Conservation (phyloP, 2,113 vertebrate genomes). For the Hippocampus zosterae region DNA sequence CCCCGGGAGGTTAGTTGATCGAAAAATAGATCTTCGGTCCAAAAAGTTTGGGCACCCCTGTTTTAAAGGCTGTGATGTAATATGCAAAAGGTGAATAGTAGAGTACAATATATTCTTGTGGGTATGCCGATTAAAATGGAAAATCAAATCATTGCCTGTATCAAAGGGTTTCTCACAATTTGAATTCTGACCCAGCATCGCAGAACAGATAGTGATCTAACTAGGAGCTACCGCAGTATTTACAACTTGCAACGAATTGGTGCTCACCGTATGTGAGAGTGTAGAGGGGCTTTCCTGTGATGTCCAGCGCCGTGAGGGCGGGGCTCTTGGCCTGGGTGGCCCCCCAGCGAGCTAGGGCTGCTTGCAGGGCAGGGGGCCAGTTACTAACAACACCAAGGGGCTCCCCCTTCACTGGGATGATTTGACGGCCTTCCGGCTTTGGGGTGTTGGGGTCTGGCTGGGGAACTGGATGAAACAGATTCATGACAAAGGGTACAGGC, state of each 20-base stretch:
- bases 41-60: too few species aligned
- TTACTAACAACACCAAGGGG: slow-evolving; percentile 95
- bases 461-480: slow-evolving; percentile 73
- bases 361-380: slow-evolving; percentile 94
- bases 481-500: not conserved
- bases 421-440: slow-evolving; percentile 92
- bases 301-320: slow-evolving; percentile 88
- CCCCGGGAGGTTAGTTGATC: too few species aligned
- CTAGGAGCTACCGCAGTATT: not conserved
- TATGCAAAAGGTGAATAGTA: too few species aligned
- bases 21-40: too few species aligned
- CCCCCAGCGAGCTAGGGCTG: slow-evolving; percentile 93
- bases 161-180: not conserved
- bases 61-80: too few species aligned
- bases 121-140: not conserved
- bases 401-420: slow-evolving; percentile 94
- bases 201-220: not conserved
- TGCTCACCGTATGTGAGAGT: slow-evolving; percentile 90
- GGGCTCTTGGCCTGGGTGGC: slow-evolving; percentile 93
- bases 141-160: not conserved
- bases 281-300: slow-evolving; percentile 91
- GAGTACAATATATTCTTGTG: too few species aligned
- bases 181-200: not conserved
- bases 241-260: not conserved
- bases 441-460: slow-evolving; percentile 95